These are phyloP conservation scores for Melolontha melolontha DNA, from an alignment of 2,888 invertebrate genomes.

Conservation along the genomic window DNA sequence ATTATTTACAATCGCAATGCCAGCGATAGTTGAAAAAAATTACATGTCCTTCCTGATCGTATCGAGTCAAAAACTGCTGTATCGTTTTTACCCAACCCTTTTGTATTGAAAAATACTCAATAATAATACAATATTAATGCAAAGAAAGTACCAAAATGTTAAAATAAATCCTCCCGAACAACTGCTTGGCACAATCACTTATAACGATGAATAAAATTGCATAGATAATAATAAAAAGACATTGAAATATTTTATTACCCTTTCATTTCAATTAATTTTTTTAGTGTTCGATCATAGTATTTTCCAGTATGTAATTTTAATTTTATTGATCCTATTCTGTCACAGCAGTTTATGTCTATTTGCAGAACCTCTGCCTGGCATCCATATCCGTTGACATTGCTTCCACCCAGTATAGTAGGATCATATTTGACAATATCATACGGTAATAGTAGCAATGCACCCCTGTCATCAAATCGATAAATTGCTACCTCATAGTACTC, in stretches of 20 bases:
- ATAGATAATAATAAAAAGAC: slow-evolving; percentile 27
- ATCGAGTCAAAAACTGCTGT: too few relatives aligned
- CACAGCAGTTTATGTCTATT: slow-evolving; percentile 25
- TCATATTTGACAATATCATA: slow-evolving; percentile 24
- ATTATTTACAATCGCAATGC: too few relatives aligned
- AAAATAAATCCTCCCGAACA: slow-evolving; percentile 15
- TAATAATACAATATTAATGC: slow-evolving; percentile 8
- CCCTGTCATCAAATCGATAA: slow-evolving; percentile 19
- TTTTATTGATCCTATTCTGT: slow-evolving; percentile 23
- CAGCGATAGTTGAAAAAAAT: too few relatives aligned
- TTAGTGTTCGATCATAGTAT: slow-evolving; percentile 11
- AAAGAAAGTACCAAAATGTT: not conserved
- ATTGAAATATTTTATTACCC: slow-evolving; percentile 20
- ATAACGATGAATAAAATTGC: slow-evolving; percentile 12
- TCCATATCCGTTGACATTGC: slow-evolving; percentile 25
- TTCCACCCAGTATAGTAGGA: slow-evolving; percentile 15
- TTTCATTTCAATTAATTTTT: slow-evolving; percentile 19
- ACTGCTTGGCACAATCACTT: too few relatives aligned
- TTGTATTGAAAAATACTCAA: too few relatives aligned
- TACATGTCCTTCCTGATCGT: too few relatives aligned
- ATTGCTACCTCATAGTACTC: slow-evolving; percentile 19
- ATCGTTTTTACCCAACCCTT: too few relatives aligned
- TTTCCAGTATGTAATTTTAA: slow-evolving; percentile 7
- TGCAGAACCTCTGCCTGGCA: slow-evolving; percentile 3
- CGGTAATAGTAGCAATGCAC: slow-evolving; percentile 21